These are phyloP conservation scores for Dolichopus griseipennis DNA, from an alignment of 2,888 invertebrate genomes.

Conservation along the genomic window DNA sequence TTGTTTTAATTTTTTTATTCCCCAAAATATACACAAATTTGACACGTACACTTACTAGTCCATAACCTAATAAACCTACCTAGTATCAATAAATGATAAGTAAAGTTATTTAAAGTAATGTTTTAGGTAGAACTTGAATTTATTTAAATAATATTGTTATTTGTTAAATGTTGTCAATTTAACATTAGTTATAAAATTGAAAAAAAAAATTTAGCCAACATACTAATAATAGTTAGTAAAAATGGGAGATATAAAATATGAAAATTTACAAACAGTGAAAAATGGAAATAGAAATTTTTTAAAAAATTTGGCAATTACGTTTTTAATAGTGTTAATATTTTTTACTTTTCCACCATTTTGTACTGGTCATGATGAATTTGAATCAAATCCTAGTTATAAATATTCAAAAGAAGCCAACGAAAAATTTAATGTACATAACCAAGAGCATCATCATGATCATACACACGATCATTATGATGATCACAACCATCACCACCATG, in stretches of 20 bases:
- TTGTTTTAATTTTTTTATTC: too few species aligned
- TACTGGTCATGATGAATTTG: conserved; percentile 43
- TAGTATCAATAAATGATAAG: too few species aligned
- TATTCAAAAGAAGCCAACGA: conserved; percentile 68
- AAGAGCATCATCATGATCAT: conserved; percentile 24
- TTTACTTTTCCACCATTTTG: conserved; percentile 39
- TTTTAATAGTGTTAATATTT: conserved; percentile 33
- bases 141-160: background rate
- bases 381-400: conserved; percentile 67
- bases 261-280: background rate
- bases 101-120: too few species aligned
- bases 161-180: background rate
- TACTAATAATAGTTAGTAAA: background rate
- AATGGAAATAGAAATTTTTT: conserved; percentile 7
- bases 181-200: background rate
- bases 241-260: background rate
- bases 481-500: conserved; percentile 27
- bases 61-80: too few species aligned
- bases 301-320: conserved; percentile 26
- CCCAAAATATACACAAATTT: too few species aligned
- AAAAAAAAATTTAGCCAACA: background rate
- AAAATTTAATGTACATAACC: conserved; percentile 24
- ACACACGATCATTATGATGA: conserved; percentile 23
- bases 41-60: too few species aligned
- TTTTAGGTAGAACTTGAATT: too few species aligned